Conservation (phyloP, 2,797 vertebrate species). For the Cuniculus paca region DNA sequence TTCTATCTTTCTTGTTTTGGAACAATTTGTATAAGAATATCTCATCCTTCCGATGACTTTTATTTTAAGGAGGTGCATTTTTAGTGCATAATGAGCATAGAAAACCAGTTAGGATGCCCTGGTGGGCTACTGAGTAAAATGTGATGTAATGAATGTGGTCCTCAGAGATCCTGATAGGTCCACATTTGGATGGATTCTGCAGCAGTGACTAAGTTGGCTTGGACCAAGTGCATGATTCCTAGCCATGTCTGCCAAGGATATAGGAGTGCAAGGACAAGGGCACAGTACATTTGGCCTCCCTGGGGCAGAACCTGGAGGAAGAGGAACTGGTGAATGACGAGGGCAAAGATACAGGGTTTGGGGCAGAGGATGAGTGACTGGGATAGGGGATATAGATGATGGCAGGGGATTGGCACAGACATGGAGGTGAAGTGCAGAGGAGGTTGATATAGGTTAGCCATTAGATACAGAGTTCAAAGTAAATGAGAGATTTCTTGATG, state of each 20-base stretch:
- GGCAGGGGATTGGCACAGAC: not conserved
- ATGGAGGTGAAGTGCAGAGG: not conserved
- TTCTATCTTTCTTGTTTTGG: constrained; percentile 5
- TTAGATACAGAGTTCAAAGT: not conserved
- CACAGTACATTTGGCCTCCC: not conserved
- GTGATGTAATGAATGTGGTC: not conserved
- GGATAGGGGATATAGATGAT: not conserved
- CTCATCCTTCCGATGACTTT: not conserved
- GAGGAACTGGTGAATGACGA: not conserved
- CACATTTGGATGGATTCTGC: not conserved
- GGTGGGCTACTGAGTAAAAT: not conserved
- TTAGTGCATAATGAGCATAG: not conserved
- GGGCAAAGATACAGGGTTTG: not conserved
- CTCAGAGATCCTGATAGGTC: not conserved
- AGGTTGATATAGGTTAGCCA: not conserved
- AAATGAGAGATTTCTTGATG: not conserved
- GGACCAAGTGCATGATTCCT: not conserved
- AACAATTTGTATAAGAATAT: constrained; percentile 11
- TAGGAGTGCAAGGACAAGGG: not conserved
- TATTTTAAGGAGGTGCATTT: constrained; percentile 25
- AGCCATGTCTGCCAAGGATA: not conserved
- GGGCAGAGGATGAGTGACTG: not conserved
- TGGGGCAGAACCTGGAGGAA: not conserved
- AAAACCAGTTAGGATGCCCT: constrained; percentile 15
- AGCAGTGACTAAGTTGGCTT: not conserved